Conservation (phyloP, 1,140 invertebrate genomes). For the Zaprionus inermis region DNA sequence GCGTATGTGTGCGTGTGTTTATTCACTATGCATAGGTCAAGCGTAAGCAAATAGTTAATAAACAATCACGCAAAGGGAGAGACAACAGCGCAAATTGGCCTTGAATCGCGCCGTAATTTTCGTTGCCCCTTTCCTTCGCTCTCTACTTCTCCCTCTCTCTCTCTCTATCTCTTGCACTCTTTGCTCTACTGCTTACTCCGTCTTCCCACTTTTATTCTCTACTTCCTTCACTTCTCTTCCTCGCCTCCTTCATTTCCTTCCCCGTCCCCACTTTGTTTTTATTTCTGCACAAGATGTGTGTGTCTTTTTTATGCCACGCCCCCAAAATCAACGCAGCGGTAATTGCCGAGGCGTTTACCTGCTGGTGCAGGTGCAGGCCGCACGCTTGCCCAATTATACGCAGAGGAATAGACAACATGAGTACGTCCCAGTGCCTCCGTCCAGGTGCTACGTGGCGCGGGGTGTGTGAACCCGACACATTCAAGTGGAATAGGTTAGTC, state of each 20-base stretch:
- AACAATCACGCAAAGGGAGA: slow-evolving; percentile 54
- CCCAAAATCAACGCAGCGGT: background rate
- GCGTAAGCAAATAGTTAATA: slow-evolving; percentile 75
- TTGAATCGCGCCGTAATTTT: slow-evolving; percentile 45
- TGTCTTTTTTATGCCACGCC: background rate
- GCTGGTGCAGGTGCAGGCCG: slow-evolving; percentile 23
- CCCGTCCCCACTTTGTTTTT: background rate
- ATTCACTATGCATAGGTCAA: slow-evolving; percentile 24
- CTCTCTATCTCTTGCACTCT: background rate
- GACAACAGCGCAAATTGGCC: slow-evolving; percentile 48
- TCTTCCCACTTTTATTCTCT: background rate
- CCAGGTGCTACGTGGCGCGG: too few relatives aligned
- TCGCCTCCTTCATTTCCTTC: background rate
- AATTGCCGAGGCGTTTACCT: slow-evolving; percentile 31
- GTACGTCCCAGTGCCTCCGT: background rate
- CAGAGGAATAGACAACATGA: slow-evolving; percentile 33
- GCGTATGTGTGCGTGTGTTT: slow-evolving; percentile 11
- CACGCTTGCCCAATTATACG: slow-evolving; percentile 69
- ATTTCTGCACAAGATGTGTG: slow-evolving; percentile 1
- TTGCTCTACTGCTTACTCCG: background rate
- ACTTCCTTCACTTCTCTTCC: background rate
- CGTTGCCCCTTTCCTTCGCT: background rate
- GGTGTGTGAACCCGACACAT: too few relatives aligned
- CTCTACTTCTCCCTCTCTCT: background rate
- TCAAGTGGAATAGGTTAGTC: background rate